Conservation (phyloP, 2,797 vertebrate genomes). For the Lutjanus campechanus region DNA sequence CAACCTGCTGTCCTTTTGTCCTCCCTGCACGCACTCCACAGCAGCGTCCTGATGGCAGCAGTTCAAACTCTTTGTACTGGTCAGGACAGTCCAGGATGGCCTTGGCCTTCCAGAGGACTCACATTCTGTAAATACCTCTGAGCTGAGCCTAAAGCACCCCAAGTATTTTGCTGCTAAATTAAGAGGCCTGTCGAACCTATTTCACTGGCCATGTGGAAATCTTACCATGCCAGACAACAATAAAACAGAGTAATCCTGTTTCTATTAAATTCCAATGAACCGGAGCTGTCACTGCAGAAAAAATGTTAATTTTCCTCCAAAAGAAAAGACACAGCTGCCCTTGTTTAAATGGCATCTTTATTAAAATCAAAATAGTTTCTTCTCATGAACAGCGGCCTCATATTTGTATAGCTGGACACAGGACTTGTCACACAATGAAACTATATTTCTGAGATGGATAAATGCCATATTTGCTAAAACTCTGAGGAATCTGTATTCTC, state of each 20-base stretch:
- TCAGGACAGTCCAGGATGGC: constrained; percentile 7
- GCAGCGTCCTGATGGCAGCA: background rate
- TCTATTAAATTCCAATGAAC: constrained; percentile 44
- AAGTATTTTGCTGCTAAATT: constrained; percentile 40
- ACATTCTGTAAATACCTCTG: constrained; percentile 54
- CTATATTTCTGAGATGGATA: background rate
- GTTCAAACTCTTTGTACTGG: constrained; percentile 14
- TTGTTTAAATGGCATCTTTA: background rate
- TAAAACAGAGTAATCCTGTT: constrained; percentile 43
- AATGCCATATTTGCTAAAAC: background rate
- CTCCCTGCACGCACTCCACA: background rate
- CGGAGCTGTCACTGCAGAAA: background rate
- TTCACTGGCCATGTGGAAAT: constrained; percentile 19
- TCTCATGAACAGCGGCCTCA: background rate
- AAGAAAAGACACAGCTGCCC: background rate
- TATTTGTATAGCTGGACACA: constrained; percentile 4
- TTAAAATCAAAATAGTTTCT: constrained; percentile 12
- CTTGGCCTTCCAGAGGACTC: constrained; percentile 28
- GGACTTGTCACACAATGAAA: background rate
- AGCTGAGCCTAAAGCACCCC: background rate
- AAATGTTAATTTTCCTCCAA: background rate
- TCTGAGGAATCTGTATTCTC: background rate
- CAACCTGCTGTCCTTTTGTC: background rate
- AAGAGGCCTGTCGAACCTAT: constrained; percentile 14
- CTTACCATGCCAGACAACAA: constrained; percentile 32